Percentiles rank a stretch among this genome's conserved stretches.
Evolutionary conservation across 2,797 vertebrate species (phyloP).

Genomic region (Siniperca obscura): DNA sequence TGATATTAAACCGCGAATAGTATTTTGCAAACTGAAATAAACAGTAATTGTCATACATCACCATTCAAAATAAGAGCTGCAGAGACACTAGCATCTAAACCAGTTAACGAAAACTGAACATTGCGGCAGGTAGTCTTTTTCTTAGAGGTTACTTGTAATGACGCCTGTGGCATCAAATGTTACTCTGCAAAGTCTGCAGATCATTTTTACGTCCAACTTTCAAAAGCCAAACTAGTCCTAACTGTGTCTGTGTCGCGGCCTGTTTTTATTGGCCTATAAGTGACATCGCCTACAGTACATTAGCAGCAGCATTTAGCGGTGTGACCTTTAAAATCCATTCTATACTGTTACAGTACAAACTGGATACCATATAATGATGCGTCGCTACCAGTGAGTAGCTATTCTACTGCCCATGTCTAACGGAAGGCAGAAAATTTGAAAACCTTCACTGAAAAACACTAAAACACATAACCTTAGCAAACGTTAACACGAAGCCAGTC

Average conservation of each 20-base stretch:
- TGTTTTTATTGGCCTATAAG: slow-evolving; percentile 4
- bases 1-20: neutral
- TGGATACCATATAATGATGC: neutral
- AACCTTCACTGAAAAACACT: slow-evolving; percentile 16
- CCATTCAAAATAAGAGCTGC: neutral
- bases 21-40: neutral
- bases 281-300: neutral
- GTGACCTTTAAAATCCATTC: slow-evolving; percentile 24
- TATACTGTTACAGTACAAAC: neutral
- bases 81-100: neutral
- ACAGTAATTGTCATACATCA: slow-evolving; percentile 7
- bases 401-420: neutral
- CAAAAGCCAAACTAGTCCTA: neutral
- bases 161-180: neutral
- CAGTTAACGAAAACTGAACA: neutral
- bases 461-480: slow-evolving; percentile 25
- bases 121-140: neutral
- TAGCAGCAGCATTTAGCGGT: neutral
- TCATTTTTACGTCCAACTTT: neutral
- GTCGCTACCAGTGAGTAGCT: neutral
- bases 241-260: neutral
- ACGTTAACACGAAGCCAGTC: slow-evolving; percentile 47
- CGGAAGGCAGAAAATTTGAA: slow-evolving; percentile 7
- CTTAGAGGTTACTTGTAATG: neutral
- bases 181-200: neutral